Percentiles rank a stretch among this genome's conserved stretches.
These are phyloP conservation scores for Epistrophella euchroma DNA, from an alignment of 2,888 invertebrate species.

Conservation along the genomic window DNA sequence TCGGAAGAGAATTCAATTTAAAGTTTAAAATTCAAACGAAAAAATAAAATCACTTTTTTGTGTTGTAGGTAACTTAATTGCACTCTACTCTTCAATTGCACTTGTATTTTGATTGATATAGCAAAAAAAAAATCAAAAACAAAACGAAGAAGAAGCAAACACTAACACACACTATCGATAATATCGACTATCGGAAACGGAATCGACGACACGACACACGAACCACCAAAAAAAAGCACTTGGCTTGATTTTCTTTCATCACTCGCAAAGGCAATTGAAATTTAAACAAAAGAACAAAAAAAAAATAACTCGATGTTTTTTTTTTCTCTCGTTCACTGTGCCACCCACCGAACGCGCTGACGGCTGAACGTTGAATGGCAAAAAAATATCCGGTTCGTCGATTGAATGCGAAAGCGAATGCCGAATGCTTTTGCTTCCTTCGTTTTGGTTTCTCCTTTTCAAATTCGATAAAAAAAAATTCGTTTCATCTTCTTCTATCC, in stretches of 20 bases:
- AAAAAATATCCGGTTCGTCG: constrained; percentile 63
- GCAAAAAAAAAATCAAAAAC: constrained; percentile 6
- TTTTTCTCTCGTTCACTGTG: constrained; percentile 48
- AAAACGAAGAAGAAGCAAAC: constrained; percentile 27
- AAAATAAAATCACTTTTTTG: constrained; percentile 52
- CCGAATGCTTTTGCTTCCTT: background rate
- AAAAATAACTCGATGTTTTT: constrained; percentile 41
- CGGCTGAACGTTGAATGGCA: constrained; percentile 71
- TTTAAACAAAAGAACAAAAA: constrained; percentile 7
- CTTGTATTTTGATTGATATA: constrained; percentile 12
- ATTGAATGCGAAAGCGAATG: constrained; percentile 14
- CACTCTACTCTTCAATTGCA: constrained; percentile 36
- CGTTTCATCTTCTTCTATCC: background rate
- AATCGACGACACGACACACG: constrained; percentile 13
- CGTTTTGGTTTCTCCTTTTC: constrained; percentile 5
- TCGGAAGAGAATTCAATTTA: background rate
- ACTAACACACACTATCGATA: constrained; percentile 5
- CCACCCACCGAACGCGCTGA: constrained; percentile 72
- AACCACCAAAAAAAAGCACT: constrained; percentile 25
- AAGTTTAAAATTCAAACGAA: constrained; percentile 22
- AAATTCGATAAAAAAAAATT: constrained; percentile 4
- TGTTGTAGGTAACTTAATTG: constrained; percentile 18
- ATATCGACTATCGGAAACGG: background rate
- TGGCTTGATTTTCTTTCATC: constrained; percentile 26
- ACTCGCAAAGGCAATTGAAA: constrained; percentile 38